Evolutionary conservation across 2,888 invertebrate species (phyloP).

Genomic region (Lepidochitona cinerea): DNA sequence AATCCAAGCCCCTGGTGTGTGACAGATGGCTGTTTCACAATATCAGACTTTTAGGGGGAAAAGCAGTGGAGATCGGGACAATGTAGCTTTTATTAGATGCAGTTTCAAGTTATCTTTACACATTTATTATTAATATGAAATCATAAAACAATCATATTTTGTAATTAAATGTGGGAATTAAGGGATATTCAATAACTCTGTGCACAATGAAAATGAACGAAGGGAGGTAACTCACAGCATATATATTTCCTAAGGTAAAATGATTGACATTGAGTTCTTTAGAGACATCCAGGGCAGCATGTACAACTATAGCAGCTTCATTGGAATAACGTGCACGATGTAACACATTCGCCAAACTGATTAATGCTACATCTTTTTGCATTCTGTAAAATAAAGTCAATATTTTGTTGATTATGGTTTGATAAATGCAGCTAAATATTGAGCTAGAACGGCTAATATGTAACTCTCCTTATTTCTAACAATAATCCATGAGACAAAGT

Average conservation of each 20-base stretch:
- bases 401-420: background rate
- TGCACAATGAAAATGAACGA: background rate
- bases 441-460: too few species aligned
- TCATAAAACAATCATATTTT: too few species aligned
- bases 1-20: too few species aligned
- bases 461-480: too few species aligned
- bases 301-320: constrained; percentile 82
- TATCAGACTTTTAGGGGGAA: too few species aligned
- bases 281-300: constrained; percentile 82
- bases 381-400: constrained; percentile 72
- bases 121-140: too few species aligned
- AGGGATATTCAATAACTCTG: background rate
- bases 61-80: too few species aligned
- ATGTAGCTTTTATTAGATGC: too few species aligned
- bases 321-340: constrained; percentile 78
- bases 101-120: too few species aligned
- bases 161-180: too few species aligned
- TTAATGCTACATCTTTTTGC: constrained; percentile 81
- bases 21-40: too few species aligned
- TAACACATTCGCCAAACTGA: constrained; percentile 82
- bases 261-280: constrained; percentile 73
- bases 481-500: background rate
- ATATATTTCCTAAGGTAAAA: constrained; percentile 82
- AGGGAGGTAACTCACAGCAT: constrained; percentile 75
- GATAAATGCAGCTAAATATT: too few species aligned